Evolutionary conservation across 2,113 vertebrate genomes (phyloP).

Genomic region (Origma solitaria): DNA sequence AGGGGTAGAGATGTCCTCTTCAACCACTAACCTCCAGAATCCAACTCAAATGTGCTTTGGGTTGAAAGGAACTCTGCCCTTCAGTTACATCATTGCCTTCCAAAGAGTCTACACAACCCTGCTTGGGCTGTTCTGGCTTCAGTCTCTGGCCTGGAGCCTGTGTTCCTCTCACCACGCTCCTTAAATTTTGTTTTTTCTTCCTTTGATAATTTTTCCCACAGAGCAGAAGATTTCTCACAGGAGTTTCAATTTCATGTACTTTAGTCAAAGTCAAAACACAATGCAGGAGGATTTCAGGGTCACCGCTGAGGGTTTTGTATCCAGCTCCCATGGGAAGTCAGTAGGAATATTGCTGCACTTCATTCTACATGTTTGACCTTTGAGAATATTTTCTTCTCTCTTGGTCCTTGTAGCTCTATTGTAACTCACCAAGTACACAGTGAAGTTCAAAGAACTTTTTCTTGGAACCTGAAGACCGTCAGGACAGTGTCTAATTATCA

Average conservation of each 20-base stretch:
- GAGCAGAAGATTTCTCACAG: background rate
- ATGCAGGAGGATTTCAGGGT: background rate
- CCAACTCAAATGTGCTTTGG: fast-evolving
- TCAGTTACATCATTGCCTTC: background rate
- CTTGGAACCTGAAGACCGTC: background rate
- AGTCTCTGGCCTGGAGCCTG: background rate
- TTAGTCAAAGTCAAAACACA: background rate
- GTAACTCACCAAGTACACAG: background rate
- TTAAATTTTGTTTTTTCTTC: background rate
- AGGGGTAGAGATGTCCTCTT: background rate
- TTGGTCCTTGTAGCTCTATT: background rate
- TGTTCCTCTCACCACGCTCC: background rate
- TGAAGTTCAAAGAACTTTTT: background rate
- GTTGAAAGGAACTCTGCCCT: background rate
- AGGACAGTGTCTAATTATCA: background rate
- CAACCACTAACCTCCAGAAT: background rate
- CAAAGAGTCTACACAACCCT: background rate
- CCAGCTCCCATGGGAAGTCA: background rate
- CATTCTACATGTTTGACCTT: background rate
- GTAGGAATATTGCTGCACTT: background rate
- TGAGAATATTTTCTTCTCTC: background rate
- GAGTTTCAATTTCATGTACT: background rate
- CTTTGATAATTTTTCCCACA: background rate
- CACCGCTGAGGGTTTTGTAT: background rate
- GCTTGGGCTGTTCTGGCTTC: background rate